A percentile compares a stretch with the other conserved stretches of the same genome.
Conservation (phyloP, 2,888 invertebrate genomes). For the Eudasyphora cyanicolor region DNA sequence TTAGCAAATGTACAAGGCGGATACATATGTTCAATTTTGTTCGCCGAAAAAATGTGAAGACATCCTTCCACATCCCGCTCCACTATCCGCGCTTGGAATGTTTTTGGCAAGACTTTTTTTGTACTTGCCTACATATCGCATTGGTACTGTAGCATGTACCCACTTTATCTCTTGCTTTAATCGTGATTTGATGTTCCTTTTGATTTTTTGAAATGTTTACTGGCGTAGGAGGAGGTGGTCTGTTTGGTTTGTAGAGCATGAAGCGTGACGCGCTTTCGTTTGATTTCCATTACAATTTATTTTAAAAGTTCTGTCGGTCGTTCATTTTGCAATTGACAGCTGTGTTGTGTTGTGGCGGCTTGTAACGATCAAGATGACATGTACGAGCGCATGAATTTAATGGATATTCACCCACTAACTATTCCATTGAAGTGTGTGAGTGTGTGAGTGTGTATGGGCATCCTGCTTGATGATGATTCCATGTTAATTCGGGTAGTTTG, state of each 20-base stretch:
- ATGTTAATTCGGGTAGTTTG: too few relatives aligned
- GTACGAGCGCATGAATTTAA: too few relatives aligned
- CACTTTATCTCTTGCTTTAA: background rate
- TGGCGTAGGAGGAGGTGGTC: background rate
- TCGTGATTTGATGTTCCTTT: background rate
- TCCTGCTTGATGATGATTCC: background rate
- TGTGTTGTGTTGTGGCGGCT: background rate
- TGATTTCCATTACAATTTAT: background rate
- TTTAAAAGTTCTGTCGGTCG: background rate
- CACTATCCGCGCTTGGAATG: background rate
- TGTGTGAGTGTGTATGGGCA: too few relatives aligned
- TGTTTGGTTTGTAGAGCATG: background rate
- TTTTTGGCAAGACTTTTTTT: background rate
- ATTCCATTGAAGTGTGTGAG: too few relatives aligned
- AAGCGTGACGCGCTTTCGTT: background rate
- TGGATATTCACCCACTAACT: too few relatives aligned
- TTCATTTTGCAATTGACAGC: constrained; percentile 6
- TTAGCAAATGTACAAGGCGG: too few relatives aligned
- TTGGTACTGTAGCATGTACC: background rate
- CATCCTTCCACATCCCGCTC: background rate
- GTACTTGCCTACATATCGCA: too few relatives aligned
- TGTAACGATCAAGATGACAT: too few relatives aligned
- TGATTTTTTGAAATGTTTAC: background rate
- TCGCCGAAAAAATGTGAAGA: too few relatives aligned
- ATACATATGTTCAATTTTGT: too few relatives aligned